These are phyloP conservation scores for Harpagifer antarcticus DNA, from an alignment of 2,797 vertebrate genomes.

Conservation along the genomic window DNA sequence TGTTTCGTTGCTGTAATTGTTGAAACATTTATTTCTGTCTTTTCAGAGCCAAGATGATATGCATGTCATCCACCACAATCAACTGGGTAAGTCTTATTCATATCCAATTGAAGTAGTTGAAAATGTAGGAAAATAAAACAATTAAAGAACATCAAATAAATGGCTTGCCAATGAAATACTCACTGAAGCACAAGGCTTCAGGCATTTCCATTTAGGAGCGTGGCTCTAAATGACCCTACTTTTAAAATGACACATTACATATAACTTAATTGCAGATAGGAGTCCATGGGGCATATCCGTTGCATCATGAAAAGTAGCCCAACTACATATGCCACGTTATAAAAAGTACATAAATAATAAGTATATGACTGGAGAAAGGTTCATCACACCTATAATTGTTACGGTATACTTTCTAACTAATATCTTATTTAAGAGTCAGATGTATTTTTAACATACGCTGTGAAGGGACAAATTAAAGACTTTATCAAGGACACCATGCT, in stretches of 20 bases:
- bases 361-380: neutral
- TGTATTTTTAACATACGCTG: neutral
- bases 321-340: neutral
- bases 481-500: neutral
- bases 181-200: neutral
- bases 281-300: neutral
- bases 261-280: neutral
- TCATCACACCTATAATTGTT: neutral
- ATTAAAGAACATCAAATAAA: neutral
- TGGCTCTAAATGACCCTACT: neutral
- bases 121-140: neutral
- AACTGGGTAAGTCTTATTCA: conserved; percentile 78
- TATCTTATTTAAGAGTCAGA: neutral
- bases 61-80: conserved; percentile 72
- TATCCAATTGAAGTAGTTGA: neutral
- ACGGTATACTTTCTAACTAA: neutral
- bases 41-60: conserved; percentile 79
- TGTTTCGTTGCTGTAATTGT: conserved; percentile 50
- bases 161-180: neutral
- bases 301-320: neutral
- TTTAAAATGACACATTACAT: neutral
- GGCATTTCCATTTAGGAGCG: conserved; percentile 10
- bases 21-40: conserved; percentile 54
- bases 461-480: neutral
- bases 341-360: neutral